phyloP scores from a whole-genome alignment of 2,888 invertebrate species.

The Dyspetes luteomarginatus region DNA sequence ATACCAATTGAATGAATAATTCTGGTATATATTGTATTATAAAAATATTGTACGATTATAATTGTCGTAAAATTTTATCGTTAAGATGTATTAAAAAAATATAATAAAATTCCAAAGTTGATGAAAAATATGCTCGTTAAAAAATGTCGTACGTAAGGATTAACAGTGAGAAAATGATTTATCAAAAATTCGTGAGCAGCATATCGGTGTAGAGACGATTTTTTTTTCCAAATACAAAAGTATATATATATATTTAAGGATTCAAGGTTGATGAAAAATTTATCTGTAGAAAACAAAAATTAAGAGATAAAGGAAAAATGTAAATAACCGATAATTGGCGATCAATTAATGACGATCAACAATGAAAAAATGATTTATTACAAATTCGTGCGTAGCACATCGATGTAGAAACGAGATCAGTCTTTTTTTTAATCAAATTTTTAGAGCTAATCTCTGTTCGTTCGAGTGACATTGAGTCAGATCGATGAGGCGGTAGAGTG shows the following conservation, averaged over 20 bases:
- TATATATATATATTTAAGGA: too few relatives aligned
- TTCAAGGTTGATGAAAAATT: too few relatives aligned
- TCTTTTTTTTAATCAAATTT: conserved; percentile 18
- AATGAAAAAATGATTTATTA: conserved; percentile 45
- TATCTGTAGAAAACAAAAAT: too few relatives aligned
- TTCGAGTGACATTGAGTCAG: background rate
- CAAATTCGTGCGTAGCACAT: conserved; percentile 13
- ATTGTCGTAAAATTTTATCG: conserved; percentile 29
- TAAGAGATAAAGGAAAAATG: background rate
- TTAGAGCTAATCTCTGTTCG: background rate
- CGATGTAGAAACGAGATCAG: conserved; percentile 25
- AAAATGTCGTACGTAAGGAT: too few relatives aligned
- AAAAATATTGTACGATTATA: conserved; percentile 48
- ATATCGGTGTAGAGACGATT: too few relatives aligned
- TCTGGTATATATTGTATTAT: conserved; percentile 54
- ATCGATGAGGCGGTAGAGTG: background rate
- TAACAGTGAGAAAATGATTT: too few relatives aligned
- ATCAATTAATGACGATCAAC: conserved; percentile 8
- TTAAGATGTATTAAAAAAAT: conserved; percentile 43
- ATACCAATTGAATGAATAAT: conserved; percentile 44
- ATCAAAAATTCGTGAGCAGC: too few relatives aligned
- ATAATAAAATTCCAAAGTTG: conserved; percentile 41
- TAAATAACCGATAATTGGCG: background rate
- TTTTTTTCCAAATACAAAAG: too few relatives aligned
- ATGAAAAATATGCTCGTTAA: conserved; percentile 43